Conservation (phyloP, 2,797 vertebrate species). For the Alauda arvensis region DNA sequence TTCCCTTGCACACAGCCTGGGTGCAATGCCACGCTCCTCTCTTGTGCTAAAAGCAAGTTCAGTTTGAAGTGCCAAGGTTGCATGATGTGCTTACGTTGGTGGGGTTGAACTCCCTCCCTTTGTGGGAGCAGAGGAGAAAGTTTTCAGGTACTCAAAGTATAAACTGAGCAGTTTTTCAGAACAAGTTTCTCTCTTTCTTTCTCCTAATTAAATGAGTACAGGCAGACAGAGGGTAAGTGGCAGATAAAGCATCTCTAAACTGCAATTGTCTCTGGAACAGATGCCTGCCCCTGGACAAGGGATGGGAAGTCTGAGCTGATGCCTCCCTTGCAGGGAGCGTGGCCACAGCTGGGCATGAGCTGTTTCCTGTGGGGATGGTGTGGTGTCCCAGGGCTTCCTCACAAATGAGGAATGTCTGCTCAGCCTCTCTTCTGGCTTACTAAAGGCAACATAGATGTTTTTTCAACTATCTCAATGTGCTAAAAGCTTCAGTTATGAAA, state of each 20-base stretch:
- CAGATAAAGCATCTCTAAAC: not conserved
- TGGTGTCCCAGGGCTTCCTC: not conserved
- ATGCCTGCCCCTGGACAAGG: not conserved
- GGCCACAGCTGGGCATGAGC: not conserved
- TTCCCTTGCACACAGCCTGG: not conserved
- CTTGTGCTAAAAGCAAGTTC: not conserved
- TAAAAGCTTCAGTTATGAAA: not conserved
- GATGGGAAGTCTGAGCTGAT: not conserved
- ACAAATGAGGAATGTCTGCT: slow-evolving; percentile 12
- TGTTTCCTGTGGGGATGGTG: not conserved
- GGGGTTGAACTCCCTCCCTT: not conserved
- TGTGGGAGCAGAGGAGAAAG: not conserved
- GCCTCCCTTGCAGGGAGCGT: not conserved
- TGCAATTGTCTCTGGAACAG: not conserved
- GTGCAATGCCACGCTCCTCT: not conserved
- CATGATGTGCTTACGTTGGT: not conserved
- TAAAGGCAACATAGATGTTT: not conserved
- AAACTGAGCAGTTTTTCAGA: not conserved
- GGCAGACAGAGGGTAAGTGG: not conserved
- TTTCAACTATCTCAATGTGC: not conserved
- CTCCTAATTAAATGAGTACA: not conserved
- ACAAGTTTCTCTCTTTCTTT: not conserved
- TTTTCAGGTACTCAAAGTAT: not conserved
- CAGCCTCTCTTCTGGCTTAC: not conserved
- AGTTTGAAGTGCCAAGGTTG: not conserved